Conservation (phyloP, 2,888 invertebrate genomes). For the Latheticus oryzae region DNA sequence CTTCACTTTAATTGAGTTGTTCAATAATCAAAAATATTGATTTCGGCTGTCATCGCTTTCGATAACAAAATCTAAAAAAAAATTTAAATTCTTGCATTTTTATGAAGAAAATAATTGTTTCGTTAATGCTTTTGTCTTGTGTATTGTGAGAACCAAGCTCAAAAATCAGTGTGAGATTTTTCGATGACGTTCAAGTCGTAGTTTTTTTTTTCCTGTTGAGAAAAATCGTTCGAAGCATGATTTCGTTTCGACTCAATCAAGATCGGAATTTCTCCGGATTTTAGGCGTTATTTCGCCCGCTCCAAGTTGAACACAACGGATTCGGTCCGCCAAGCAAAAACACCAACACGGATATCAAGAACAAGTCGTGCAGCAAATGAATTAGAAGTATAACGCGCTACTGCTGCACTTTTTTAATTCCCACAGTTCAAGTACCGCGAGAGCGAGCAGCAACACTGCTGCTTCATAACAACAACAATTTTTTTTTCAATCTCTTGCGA, state of each 20-base stretch:
- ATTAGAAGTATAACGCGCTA: constrained; percentile 37
- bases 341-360: constrained; percentile 38
- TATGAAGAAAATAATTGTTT: too few relatives aligned
- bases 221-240: too few relatives aligned
- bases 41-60: constrained; percentile 40
- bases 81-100: too few relatives aligned
- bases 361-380: constrained; percentile 42
- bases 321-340: constrained; percentile 29
- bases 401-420: constrained; percentile 37
- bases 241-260: constrained; percentile 14
- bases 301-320: constrained; percentile 2
- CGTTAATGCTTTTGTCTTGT: too few relatives aligned
- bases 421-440: constrained; percentile 32
- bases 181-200: too few relatives aligned
- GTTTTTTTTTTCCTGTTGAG: too few relatives aligned
- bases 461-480: too few relatives aligned
- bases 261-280: constrained; percentile 30
- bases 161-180: too few relatives aligned
- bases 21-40: constrained; percentile 44
- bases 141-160: too few relatives aligned
- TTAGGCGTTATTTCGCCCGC: constrained; percentile 4
- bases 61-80: too few relatives aligned
- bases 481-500: constrained; percentile 3
- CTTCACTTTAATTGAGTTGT: constrained; percentile 52
- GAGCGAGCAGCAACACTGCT: too few relatives aligned